Base-by-base conservation (phyloP, 2,888 invertebrate genomes). In the Tridacna gigas region DNA sequence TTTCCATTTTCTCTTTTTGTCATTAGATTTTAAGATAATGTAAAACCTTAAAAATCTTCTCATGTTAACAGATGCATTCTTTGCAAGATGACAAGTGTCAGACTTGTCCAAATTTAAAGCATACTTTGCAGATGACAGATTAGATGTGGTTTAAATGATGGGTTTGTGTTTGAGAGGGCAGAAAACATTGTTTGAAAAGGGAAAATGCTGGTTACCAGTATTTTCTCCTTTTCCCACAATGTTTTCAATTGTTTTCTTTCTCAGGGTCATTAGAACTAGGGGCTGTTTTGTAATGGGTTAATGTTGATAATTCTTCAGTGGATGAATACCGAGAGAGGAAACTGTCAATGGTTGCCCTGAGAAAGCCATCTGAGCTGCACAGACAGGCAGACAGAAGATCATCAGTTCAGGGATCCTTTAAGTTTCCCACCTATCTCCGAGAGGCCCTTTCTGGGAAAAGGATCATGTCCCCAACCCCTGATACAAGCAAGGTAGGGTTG, bases 381-480 rank as follows among this genome's bases (percentile, higher is more conserved):
- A 15, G 66, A 48, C 48, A 76, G 22, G 15, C 60, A 1, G 83
- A 83, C 25, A 67, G 88, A n/a, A 69, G 88, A 15, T 20, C 83
- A n/a, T 88, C 89, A 0, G n/a, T 69, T 9, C 80, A 83, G 12
- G 88, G 87, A 65, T 79, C 74, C 47, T 88, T 89, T n/a, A 82
- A 86, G 22, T 84, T 90, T 37, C 89, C 89, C 76, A 51, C 51
- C 26, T 81, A 84, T 15, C 56, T 90, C 5, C 86, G 80, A 63
- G 90, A 91, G 22, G 86, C 82, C 0, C 84, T 90, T 56, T 84
- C 86, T 12, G 84, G 80, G 45, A 86, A 82, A 28, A 83, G 77
- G 51, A 60, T 88, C 12, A 86, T 82, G 74, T 90, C 91, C 15
- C 90, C 89, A 26, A 75, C 90, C 25, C 88, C 86, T 28, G 65